Evolutionary conservation across 2,888 invertebrate species (phyloP).

Genomic region (Bellardia pandia): DNA sequence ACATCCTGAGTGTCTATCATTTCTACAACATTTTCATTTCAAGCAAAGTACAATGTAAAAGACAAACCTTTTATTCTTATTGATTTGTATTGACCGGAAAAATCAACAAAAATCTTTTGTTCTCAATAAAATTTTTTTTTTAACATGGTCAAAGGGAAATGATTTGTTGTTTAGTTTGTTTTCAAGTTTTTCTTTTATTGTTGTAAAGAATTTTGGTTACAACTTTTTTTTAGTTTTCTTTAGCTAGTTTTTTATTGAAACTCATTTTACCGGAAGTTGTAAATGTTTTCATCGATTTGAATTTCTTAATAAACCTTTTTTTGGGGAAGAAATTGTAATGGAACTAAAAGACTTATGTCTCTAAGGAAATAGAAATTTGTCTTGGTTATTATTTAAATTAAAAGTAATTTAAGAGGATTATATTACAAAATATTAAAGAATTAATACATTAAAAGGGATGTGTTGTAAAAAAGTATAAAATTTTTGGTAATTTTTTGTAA

Average conservation of each 20-base stretch:
- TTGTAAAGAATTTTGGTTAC: slow-evolving; percentile 72
- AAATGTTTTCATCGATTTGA: slow-evolving; percentile 64
- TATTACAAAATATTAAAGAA: not conserved
- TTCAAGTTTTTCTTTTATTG: not conserved
- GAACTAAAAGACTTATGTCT: not conserved
- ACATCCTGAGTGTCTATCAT: slow-evolving; percentile 27
- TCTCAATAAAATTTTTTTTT: slow-evolving; percentile 34
- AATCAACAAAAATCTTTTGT: slow-evolving; percentile 69
- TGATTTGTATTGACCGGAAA: slow-evolving; percentile 74
- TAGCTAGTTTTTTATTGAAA: slow-evolving; percentile 26
- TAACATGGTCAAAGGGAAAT: slow-evolving; percentile 63
- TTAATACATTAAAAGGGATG: not conserved
- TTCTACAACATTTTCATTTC: slow-evolving; percentile 5
- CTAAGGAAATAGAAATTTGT: slow-evolving; percentile 55
- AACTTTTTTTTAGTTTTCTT: slow-evolving; percentile 48
- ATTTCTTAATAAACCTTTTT: slow-evolving; percentile 64
- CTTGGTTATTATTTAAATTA: slow-evolving; percentile 12
- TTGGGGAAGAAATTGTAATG: slow-evolving; percentile 6
- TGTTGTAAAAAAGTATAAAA: too few relatives aligned
- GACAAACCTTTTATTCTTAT: not conserved
- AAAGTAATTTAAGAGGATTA: slow-evolving; percentile 33
- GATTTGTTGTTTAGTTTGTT: slow-evolving; percentile 55
- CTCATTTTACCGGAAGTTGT: slow-evolving; percentile 70
- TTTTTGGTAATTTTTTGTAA: too few relatives aligned
- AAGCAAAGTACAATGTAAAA: not conserved